Evolutionary conservation across 2,888 invertebrate species (phyloP), one percentile per base, ranked within the genome.

Genomic region (Silvanus unidentatus): DNA sequence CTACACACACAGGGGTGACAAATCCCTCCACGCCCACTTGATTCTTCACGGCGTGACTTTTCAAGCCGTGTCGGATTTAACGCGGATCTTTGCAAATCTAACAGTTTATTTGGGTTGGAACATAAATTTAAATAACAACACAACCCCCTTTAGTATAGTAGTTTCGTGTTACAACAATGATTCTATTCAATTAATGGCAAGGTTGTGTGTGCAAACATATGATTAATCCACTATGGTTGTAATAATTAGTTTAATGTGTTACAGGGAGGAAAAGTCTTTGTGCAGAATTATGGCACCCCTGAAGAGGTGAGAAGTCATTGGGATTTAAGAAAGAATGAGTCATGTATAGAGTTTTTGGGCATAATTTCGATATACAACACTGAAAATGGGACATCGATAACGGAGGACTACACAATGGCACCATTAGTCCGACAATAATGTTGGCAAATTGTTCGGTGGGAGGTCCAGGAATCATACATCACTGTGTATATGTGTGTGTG

Each of bases 11-110:
- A 56, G 62, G 70, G 71, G 69, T 70, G 68, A 70, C 70, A 69
- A 70, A 70, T 68, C 62, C 63, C 59, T 65, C 65, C 68, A 70
- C 72, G 71, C 72, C 72, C 65, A 71, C 72, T 71, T 71, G 67
- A 72, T 71, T 70, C 69, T 69, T 69, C 64, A 64, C 65, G 66
- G 65, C 70, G 70, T 70, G 71, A 71, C 71, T 70, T 71, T 71
- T 71, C 68, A 69, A 71, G 71, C 68, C 70, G 68, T 61, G 56
- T 64, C 67, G 64, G 69, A 70, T 70, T 71, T 70, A 69, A 58
- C 56, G 49, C 45, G 52, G n/a, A 22, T 22, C 22, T 22, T 22
- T 22, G 22, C 22, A 22, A 22, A 22, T 22, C 3, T 22, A 22
- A 22, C 22, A 3, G 8, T 8, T 22, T 5, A 5, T 22, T 22